Percentiles rank a stretch among this genome's conserved stretches.
Conservation (phyloP, 92 coral and sea anemone species). For the Phenganax subtilis region DNA sequence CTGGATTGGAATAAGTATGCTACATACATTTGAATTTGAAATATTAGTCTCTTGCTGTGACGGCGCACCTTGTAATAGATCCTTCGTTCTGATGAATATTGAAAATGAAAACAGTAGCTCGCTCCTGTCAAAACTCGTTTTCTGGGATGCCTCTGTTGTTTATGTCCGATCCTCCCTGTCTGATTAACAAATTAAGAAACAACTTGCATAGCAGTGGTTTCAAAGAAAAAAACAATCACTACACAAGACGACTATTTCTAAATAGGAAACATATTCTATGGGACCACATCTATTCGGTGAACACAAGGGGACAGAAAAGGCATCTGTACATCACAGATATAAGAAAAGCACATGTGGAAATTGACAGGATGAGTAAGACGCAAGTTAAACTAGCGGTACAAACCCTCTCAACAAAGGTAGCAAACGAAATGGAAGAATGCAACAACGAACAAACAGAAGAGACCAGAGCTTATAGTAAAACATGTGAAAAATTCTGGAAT, state of each 20-base stretch:
- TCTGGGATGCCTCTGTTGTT: conserved; percentile 32
- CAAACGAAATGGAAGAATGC: conserved; percentile 36
- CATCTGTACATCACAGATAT: conserved; percentile 34
- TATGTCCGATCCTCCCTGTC: conserved; percentile 38
- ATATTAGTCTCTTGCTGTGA: conserved; percentile 42
- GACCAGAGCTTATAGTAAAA: conserved; percentile 2
- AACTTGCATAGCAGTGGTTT: conserved; percentile 25
- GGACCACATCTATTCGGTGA: conserved; percentile 39
- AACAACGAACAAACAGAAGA: background rate
- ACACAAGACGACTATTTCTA: conserved; percentile 17
- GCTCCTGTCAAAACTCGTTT: conserved; percentile 12
- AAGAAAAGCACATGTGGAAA: conserved; percentile 35
- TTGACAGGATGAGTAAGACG: conserved; percentile 41
- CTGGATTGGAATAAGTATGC: conserved; percentile 35
- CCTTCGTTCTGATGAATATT: conserved; percentile 25
- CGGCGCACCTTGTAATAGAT: conserved; percentile 40
- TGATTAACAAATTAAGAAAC: conserved; percentile 37
- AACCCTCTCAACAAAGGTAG: conserved; percentile 31
- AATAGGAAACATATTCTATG: conserved; percentile 29
- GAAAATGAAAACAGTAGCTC: background rate
- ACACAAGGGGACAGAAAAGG: conserved; percentile 15
- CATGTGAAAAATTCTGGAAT: conserved; percentile 37
- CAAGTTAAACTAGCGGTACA: conserved; percentile 41
- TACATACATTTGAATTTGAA: conserved; percentile 35
- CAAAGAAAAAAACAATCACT: conserved; percentile 32